Evolutionary conservation across 1,140 invertebrate genomes (phyloP).

Genomic region (Drosophila sucinea): DNA sequence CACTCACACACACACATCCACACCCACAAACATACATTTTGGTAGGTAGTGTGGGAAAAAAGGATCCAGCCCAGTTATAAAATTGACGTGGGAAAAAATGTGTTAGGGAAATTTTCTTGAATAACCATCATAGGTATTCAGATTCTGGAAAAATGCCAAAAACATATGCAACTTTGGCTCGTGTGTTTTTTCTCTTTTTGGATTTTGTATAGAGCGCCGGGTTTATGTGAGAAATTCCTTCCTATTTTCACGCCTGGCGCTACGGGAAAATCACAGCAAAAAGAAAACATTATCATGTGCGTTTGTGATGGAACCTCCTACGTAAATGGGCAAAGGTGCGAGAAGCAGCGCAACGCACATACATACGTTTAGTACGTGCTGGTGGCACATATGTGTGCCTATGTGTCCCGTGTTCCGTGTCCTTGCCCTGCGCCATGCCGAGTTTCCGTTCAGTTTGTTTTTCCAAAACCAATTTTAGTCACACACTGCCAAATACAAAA

Average conservation of each 20-base stretch:
- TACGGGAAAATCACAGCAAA: slow-evolving; percentile 71
- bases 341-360: slow-evolving; percentile 60
- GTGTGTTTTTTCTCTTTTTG: slow-evolving; percentile 57
- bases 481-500: slow-evolving; percentile 5
- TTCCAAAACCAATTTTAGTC: slow-evolving; percentile 38
- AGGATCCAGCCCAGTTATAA: slow-evolving; percentile 67
- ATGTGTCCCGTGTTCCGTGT: neutral
- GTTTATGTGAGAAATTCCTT: slow-evolving; percentile 61
- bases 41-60: slow-evolving; percentile 24
- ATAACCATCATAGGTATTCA: slow-evolving; percentile 38
- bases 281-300: slow-evolving; percentile 40
- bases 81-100: slow-evolving; percentile 51
- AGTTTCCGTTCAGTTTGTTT: slow-evolving; percentile 46
- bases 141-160: slow-evolving; percentile 45
- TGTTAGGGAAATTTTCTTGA: slow-evolving; percentile 62
- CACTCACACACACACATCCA: too few species aligned
- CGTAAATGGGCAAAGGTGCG: slow-evolving; percentile 20
- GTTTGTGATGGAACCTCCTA: slow-evolving; percentile 34
- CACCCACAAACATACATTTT: slow-evolving; percentile 36
- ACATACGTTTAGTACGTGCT: slow-evolving; percentile 72
- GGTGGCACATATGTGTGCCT: slow-evolving; percentile 42
- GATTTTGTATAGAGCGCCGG: slow-evolving; percentile 49
- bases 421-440: slow-evolving; percentile 30
- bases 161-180: slow-evolving; percentile 76
- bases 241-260: slow-evolving; percentile 65